Conservation (phyloP, 2,888 invertebrate genomes). For the Drosophila eohydei region DNA sequence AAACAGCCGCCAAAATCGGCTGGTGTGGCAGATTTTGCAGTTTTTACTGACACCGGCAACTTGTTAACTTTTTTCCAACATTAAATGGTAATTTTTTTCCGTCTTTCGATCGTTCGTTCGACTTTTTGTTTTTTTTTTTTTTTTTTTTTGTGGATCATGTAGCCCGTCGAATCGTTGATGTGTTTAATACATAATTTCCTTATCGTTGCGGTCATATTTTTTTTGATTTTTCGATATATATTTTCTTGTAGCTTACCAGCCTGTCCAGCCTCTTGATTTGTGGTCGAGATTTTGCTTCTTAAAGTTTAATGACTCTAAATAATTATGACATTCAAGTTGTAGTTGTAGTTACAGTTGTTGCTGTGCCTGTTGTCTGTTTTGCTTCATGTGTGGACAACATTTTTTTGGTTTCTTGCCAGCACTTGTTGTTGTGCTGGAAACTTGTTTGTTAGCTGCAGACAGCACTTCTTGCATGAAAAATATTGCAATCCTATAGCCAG, state of each 20-base stretch:
- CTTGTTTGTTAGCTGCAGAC: slow-evolving; percentile 50
- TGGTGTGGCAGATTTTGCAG: slow-evolving; percentile 61
- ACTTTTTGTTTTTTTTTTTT: slow-evolving; percentile 19
- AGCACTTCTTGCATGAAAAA: slow-evolving; percentile 38
- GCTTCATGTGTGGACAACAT: slow-evolving; percentile 48
- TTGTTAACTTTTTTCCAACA: slow-evolving; percentile 72
- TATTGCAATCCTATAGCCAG: slow-evolving; percentile 43
- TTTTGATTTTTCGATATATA: slow-evolving; percentile 7
- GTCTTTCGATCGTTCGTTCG: slow-evolving; percentile 46
- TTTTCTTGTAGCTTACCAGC: slow-evolving; percentile 11
- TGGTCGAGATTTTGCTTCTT: slow-evolving; percentile 67
- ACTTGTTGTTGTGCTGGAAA: slow-evolving; percentile 47
- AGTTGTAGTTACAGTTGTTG: slow-evolving; percentile 16
- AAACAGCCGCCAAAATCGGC: slow-evolving; percentile 70
- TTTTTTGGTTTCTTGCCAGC: slow-evolving; percentile 69
- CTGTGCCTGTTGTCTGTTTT: slow-evolving; percentile 10
- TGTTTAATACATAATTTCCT: slow-evolving; percentile 80
- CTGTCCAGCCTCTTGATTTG: slow-evolving; percentile 45
- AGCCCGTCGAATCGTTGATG: slow-evolving; percentile 68
- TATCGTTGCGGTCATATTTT: slow-evolving; percentile 58
- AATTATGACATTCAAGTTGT: slow-evolving; percentile 70
- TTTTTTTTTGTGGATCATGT: slow-evolving; percentile 41
- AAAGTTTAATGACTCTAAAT: slow-evolving; percentile 74
- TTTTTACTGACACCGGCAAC: slow-evolving; percentile 55
- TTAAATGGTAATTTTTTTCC: slow-evolving; percentile 71